Evolutionary conservation across 2,113 vertebrate genomes (phyloP), one percentile per base, ranked within the genome.

Genomic region (Aythya baeri): DNA sequence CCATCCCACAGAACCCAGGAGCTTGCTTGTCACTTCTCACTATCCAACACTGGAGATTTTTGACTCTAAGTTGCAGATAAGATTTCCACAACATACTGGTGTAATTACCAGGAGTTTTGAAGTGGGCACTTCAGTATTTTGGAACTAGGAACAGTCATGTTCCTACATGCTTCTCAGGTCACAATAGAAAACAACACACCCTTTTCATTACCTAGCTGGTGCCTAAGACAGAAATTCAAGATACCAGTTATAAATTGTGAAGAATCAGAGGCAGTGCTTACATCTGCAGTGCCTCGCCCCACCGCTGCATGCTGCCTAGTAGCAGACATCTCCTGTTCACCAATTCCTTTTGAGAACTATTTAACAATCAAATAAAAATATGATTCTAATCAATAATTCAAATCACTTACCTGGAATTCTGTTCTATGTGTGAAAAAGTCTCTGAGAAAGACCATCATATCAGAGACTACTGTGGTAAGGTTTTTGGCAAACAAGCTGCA

Each of bases 401-500:
- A 29, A 38, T 73, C 17, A 21, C 91, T 92, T 92, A 99, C 99
- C 98, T 99, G 98, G 96, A 99, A 99, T 83, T 99, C 99, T 2
- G 96, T 22, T 78, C 71, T 98, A 15, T 76, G 9, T 2, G 13
- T 52, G 52, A 99, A 99, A 97, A 99, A 99, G 55, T 96, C 83
- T 82, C 96, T 86, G 83, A 99, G 98, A 84, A 99, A 98, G 68
- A 98, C 97, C 98, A 99, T 96, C 99, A 99, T 99, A 96, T 99
- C 99, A 1, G 98, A 98, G 36, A 98, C 98, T 65, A 99, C 98
- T 0, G 38, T 96, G 27, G 97, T 94, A 21, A 99, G 98, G 34
- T 99, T 92, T 87, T 97, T 98, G 36, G 99, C 98, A 25, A 98
- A 99, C 7, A 97, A 96, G 1, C 96, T 96, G 2, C 96, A 91